Evolutionary conservation across 2,888 invertebrate genomes (phyloP), one percentile per base, ranked within the genome.

Genomic region (Plebejus melissa): DNA sequence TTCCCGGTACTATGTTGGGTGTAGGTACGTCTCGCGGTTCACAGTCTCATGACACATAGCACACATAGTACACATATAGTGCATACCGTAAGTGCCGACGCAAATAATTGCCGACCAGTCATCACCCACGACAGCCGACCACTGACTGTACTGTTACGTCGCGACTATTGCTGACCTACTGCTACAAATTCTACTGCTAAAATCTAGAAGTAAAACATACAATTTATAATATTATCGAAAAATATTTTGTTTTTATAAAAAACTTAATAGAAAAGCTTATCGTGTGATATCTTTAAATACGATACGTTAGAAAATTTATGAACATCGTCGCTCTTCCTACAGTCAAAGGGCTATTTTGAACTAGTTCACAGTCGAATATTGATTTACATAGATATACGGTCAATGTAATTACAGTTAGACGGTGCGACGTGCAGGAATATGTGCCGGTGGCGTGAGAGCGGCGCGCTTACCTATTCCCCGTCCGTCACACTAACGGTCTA

Each of bases 341-440:
- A 4, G 13, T 54, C 4, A 4, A 16, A 16, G 50, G 46, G 50
- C 13, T 13, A 65, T 4, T 65, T 65, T 32, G 13, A 65, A 32
- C 5, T 32, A 16, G 16, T 32, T 16, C 13, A 32, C 32, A 0
- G 22, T 58, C 58, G 0, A 36, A 65, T 65, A 65, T 65, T 13
- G 65, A 65, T 65, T 32, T 32, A 36, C 32, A 65, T 65, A 36
- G 65, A 65, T 32, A 60, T 60, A n/a, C 58, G 28, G 1, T 65
- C 32, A 4, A 32, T 65, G 65, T 65, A 32, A 65, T 65, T 32
- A 65, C 65, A 32, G 65, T 65, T 65, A 65, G 22, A 65, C 65
- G 32, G 13, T 65, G 13, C 32, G 65, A 65, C 65, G 65, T 65
- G 65, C 65, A 65, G 65, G 65, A 65, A 32, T 65, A 65, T 65